Evolutionary conservation across 2,888 invertebrate species (phyloP).

Genomic region (Sympetrum striolatum): DNA sequence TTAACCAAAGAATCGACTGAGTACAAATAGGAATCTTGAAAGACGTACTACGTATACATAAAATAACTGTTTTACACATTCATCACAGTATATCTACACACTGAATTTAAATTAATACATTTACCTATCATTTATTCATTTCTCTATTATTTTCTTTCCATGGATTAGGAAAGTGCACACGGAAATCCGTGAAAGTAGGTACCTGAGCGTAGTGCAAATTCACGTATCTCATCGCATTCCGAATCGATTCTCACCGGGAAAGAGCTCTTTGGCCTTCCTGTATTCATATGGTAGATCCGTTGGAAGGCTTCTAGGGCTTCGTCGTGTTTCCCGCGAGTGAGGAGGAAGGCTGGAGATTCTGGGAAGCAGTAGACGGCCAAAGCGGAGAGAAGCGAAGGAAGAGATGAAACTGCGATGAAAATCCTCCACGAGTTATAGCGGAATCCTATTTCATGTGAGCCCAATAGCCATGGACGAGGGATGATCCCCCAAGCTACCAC

Average conservation of each 20-base stretch:
- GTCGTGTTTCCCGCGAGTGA: conserved; percentile 80
- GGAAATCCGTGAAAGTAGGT: not conserved
- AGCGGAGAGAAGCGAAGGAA: conserved; percentile 72
- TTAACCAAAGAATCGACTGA: no score
- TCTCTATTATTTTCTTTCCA: not conserved
- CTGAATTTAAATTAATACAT: no score
- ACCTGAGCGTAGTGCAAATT: not conserved
- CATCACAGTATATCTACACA: no score
- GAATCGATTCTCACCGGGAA: conserved; percentile 69
- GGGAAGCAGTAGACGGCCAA: conserved; percentile 78
- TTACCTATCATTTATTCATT: no score
- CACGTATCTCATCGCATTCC: not conserved
- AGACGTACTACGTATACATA: no score
- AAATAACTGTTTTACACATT: no score
- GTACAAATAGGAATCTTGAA: no score
- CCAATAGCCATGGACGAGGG: conserved; percentile 57
- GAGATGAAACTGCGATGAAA: conserved; percentile 76
- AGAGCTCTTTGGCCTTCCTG: conserved; percentile 71
- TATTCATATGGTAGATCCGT: conserved; percentile 74
- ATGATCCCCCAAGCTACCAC: conserved; percentile 82
- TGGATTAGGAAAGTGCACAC: no score
- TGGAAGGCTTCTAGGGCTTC: conserved; percentile 74
- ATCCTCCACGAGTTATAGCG: conserved; percentile 82
- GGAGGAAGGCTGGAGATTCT: conserved; percentile 82
- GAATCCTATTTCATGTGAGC: conserved; percentile 64